A percentile compares a stretch with the other conserved stretches of the same genome.
phyloP scores from a whole-genome alignment of 2,888 invertebrate genomes.

The Hirtodrosophila alboralis region DNA sequence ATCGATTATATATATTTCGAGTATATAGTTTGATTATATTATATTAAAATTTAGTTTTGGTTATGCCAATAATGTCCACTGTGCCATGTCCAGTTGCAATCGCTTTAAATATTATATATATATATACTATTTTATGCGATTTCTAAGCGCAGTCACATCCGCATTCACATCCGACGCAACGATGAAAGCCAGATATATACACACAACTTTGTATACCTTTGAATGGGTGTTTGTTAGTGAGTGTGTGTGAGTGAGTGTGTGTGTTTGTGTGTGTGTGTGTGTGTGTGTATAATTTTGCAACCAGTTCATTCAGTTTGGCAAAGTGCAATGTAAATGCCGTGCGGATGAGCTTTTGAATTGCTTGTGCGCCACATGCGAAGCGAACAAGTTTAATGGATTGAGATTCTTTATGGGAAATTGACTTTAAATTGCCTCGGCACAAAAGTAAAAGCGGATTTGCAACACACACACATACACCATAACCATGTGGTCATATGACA shows the following conservation, averaged over 20 bases:
- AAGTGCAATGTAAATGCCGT: constrained; percentile 46
- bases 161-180: constrained; percentile 45
- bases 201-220: constrained; percentile 7
- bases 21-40: too few species aligned
- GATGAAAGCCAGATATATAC: constrained; percentile 20
- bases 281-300: constrained; percentile 17
- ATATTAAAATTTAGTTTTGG: too few species aligned
- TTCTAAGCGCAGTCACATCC: constrained; percentile 63
- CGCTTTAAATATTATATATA: constrained; percentile 41
- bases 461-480: constrained; percentile 1
- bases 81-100: constrained; percentile 14
- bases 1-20: too few species aligned
- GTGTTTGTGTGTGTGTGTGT: constrained; percentile 4
- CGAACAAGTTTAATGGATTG: constrained; percentile 59
- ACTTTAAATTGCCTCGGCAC: constrained; percentile 53
- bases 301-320: constrained; percentile 34
- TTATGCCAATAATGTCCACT: too few species aligned
- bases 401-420: constrained; percentile 63
- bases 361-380: constrained; percentile 25
- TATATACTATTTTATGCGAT: constrained; percentile 49
- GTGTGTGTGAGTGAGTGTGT: background rate
- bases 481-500: constrained; percentile 19
- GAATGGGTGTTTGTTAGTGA: too few species aligned
- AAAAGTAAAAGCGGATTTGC: constrained; percentile 17
- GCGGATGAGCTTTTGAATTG: constrained; percentile 32